Evolutionary conservation across 2,888 invertebrate species (phyloP), one percentile per base, ranked within the genome.

Genomic region (Dione vanillae): DNA sequence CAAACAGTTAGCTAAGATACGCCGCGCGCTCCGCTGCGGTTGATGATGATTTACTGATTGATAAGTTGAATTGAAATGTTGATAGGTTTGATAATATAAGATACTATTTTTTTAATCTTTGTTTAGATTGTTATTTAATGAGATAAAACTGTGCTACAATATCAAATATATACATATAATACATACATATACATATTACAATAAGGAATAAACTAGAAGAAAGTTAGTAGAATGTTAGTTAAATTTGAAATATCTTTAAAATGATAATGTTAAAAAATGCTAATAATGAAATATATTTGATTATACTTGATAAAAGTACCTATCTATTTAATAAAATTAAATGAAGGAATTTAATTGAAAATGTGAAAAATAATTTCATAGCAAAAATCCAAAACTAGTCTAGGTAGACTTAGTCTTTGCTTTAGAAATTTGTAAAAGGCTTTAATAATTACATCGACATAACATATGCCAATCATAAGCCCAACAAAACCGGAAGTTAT

Each of bases 11-110:
- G 83, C 84, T 84, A 80, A 79, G 78, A 80, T 78, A 77, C 82
- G 78, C 90, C 89, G 87, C 91, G 92, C 92, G 86, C 89, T 91
- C 91, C 92, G 90, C 92, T 87, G 81, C 82, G 80, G 80, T 68
- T 70, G 74, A 27, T 16, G 41, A 41, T 49, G 40, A 27, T 51
- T 16, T 37, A 45, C 37, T 62, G 20, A 9, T 43, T 47, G 49
- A 20, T 64, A 19, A 47, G 11, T 47, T 16, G 37, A 49, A 16
- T 47, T 35, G n/a, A 19, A 27, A 41, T 40, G 27, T n/a, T n/a
- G n/a, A n/a, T n/a, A n/a, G n/a, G n/a, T n/a, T n/a, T n/a, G n/a
- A n/a, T n/a, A n/a, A n/a, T n/a, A n/a, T n/a, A n/a, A n/a, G n/a
- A n/a, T n/a, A n/a, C n/a, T 56, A 16, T 5, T 40, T 37, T 11